Conservation (phyloP, 2,797 vertebrate genomes). For the Tolypeutes matacus region DNA sequence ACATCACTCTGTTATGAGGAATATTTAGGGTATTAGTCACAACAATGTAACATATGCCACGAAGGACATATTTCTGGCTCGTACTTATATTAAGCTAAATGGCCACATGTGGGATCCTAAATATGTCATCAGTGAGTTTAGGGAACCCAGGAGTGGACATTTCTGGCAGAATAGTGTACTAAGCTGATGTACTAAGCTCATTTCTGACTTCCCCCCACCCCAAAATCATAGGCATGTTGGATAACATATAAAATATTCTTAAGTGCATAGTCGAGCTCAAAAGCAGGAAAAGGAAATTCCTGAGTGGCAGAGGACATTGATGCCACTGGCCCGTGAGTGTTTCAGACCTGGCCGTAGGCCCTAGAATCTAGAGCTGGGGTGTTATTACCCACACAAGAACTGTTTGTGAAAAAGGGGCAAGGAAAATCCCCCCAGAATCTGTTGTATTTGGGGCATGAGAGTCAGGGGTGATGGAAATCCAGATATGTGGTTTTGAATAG, state of each 20-base stretch:
- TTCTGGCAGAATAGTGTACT: background rate
- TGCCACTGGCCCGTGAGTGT: background rate
- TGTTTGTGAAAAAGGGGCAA: background rate
- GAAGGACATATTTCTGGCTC: conserved; percentile 25
- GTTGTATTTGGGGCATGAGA: background rate
- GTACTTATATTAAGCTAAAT: conserved; percentile 24
- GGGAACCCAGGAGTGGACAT: background rate
- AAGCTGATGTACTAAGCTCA: background rate
- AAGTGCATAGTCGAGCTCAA: background rate
- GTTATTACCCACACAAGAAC: background rate
- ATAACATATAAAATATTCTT: conserved; percentile 11
- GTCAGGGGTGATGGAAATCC: background rate
- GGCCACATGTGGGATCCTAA: background rate
- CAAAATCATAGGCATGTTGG: background rate
- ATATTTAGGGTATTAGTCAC: background rate
- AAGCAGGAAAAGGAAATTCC: conserved; percentile 22
- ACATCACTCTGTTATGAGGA: background rate
- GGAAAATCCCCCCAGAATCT: background rate
- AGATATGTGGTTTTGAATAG: background rate
- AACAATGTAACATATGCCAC: background rate
- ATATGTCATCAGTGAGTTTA: conserved; percentile 19
- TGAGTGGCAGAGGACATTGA: background rate
- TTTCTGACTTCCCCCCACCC: background rate
- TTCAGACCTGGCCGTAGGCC: background rate
- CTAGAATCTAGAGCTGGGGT: background rate